Evolutionary conservation across 1,140 invertebrate species (phyloP).

Genomic region (Euwallacea similis): DNA sequence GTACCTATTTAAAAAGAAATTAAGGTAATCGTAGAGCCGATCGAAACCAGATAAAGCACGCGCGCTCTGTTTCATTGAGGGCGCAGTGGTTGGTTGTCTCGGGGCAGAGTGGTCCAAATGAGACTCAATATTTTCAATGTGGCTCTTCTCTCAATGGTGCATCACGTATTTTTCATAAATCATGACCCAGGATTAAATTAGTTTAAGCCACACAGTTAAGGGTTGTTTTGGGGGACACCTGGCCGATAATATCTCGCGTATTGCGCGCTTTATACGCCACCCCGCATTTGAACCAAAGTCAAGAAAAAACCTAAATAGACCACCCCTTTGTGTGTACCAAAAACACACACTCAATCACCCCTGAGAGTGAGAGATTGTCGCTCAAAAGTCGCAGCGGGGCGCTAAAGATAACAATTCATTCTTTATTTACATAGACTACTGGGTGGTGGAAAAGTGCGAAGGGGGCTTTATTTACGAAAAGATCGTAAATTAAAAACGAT

Average conservation of each 20-base stretch:
- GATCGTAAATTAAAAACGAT: constrained; percentile 25
- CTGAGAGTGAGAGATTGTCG: constrained; percentile 11
- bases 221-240: no score
- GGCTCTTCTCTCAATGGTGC: no score
- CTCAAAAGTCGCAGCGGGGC: constrained; percentile 26
- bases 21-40: constrained; percentile 4
- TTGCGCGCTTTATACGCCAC: no score
- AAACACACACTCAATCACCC: constrained; percentile 29
- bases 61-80: background rate
- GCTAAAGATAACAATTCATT: constrained; percentile 35
- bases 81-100: no score
- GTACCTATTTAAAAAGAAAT: constrained; percentile 8
- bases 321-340: constrained; percentile 14
- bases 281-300: background rate
- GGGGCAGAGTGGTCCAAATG: no score
- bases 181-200: no score
- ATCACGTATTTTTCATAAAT: no score
- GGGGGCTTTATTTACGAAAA: constrained; percentile 23
- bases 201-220: no score
- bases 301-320: constrained; percentile 17
- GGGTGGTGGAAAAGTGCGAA: constrained; percentile 1
- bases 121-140: no score
- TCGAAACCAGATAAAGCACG: constrained; percentile 10
- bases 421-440: constrained; percentile 31
- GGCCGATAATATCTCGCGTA: no score